Conservation (phyloP, 2,113 vertebrate species). For the Natator depressus region DNA sequence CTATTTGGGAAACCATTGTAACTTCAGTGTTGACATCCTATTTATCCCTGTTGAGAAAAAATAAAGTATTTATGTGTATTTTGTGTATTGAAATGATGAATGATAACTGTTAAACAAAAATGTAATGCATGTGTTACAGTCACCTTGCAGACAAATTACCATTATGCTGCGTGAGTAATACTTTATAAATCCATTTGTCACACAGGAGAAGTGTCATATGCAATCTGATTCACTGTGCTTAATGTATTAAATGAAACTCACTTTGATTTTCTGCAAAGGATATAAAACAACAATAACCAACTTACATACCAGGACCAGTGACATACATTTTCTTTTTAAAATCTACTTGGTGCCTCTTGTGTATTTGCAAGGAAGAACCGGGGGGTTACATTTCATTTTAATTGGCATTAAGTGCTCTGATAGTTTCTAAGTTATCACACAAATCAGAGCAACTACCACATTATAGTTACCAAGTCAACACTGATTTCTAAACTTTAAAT, state of each 20-base stretch:
- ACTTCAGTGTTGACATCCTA: slow-evolving; percentile 28
- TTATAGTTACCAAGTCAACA: not conserved
- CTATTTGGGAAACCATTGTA: slow-evolving; percentile 24
- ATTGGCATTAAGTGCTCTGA: not conserved
- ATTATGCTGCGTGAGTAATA: slow-evolving; percentile 56
- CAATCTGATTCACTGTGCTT: slow-evolving; percentile 63
- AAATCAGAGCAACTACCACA: not conserved
- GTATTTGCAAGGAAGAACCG: not conserved
- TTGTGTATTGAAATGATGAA: slow-evolving; percentile 64
- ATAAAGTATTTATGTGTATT: slow-evolving; percentile 34
- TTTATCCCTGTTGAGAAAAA: slow-evolving; percentile 65
- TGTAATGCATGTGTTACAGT: slow-evolving; percentile 53
- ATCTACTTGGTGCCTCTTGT: not conserved
- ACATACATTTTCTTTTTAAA: slow-evolving; percentile 40
- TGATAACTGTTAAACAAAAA: slow-evolving; percentile 66
- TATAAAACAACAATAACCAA: slow-evolving; percentile 20
- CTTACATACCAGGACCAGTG: not conserved
- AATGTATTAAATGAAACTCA: slow-evolving; percentile 63
- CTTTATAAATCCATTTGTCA: slow-evolving; percentile 77
- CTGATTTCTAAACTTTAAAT: not conserved
- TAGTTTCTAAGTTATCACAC: not conserved
- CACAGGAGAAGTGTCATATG: slow-evolving; percentile 51
- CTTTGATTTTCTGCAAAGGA: slow-evolving; percentile 28
- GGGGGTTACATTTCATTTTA: not conserved
- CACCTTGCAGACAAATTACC: slow-evolving; percentile 68